Evolutionary conservation across 2,888 invertebrate species (phyloP), one percentile per base, ranked within the genome.

Genomic region (Xylophagus ater): DNA sequence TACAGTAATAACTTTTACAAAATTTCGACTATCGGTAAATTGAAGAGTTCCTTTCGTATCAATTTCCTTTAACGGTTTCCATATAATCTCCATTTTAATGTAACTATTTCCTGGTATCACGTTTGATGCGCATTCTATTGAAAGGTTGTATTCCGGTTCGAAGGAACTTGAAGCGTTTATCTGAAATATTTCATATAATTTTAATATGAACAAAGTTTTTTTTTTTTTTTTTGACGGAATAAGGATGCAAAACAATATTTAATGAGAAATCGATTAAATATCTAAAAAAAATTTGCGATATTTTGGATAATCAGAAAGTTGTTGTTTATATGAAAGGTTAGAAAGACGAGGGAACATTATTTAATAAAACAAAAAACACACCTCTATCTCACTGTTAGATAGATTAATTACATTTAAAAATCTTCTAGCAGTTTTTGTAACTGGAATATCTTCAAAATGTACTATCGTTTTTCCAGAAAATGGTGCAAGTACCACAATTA

Each of bases 381-480:
- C 71, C 58, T 64, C 55, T 46, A 68, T 58, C 44, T 63, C 59
- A 14, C 56, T 54, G 19, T 58, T 53, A 13, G 65, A 62, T 10
- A 79, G 76, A 59, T 81, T 81, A 35, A 66, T 60, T 10, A 81
- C 62, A 49, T 73, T 67, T 41, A 81, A 58, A 34, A 63, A 60
- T 47, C 71, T 68, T 39, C 66, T 68, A 39, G 70, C 71, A 9
- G 67, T 62, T 29, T 69, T 65, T 12, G 76, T 73, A 40, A 79
- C 64, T 5, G 68, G 61, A 40, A 80, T 72, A 66, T 78, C 70
- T 46, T 79, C 76, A 52, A 81, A 81, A n/a, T 72, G 67, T 13
- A 81, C 70, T 63, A 74, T 76, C 3, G 80, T 74, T 49, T 72
- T 73, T 39, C 69, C 63, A n/a, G 74, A 70, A 60, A 81, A 81